A percentile compares a stretch with the other conserved stretches of the same genome.
Evolutionary conservation across 2,888 invertebrate species (phyloP).

Genomic region (Prosapia bicincta): DNA sequence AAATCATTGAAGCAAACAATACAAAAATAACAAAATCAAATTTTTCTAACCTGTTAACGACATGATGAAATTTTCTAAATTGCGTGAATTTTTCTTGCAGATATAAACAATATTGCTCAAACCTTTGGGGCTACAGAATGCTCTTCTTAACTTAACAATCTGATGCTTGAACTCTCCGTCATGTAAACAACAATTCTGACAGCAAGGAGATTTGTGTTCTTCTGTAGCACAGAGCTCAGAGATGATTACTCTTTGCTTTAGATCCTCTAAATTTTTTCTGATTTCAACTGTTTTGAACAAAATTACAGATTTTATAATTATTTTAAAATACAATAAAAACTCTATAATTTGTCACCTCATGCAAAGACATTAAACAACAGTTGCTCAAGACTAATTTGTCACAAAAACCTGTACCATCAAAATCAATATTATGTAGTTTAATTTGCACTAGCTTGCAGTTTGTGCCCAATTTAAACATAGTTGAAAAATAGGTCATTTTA

Average conservation of each 20-base stretch:
- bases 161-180: neutral
- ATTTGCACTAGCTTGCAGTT: too few species aligned
- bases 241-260: conserved; percentile 13
- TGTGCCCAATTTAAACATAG: too few species aligned
- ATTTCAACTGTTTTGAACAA: conserved; percentile 18
- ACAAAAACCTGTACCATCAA: too few species aligned
- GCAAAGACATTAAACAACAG: too few species aligned
- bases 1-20: too few species aligned
- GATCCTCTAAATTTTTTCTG: neutral
- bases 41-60: conserved; percentile 32
- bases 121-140: neutral
- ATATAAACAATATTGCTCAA: conserved; percentile 23
- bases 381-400: too few species aligned
- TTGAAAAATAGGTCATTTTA: too few species aligned
- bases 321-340: too few species aligned
- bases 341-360: too few species aligned
- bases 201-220: neutral
- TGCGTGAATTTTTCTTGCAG: conserved; percentile 23
- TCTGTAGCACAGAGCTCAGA: conserved; percentile 15
- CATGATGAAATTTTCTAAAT: conserved; percentile 33
- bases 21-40: too few species aligned
- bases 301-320: too few species aligned
- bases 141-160: neutral
- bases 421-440: too few species aligned
- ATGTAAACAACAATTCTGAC: neutral